A percentile compares a stretch with the other conserved stretches of the same genome.
phyloP scores from a whole-genome alignment of 1,140 invertebrate species.

The Delia radicum region DNA sequence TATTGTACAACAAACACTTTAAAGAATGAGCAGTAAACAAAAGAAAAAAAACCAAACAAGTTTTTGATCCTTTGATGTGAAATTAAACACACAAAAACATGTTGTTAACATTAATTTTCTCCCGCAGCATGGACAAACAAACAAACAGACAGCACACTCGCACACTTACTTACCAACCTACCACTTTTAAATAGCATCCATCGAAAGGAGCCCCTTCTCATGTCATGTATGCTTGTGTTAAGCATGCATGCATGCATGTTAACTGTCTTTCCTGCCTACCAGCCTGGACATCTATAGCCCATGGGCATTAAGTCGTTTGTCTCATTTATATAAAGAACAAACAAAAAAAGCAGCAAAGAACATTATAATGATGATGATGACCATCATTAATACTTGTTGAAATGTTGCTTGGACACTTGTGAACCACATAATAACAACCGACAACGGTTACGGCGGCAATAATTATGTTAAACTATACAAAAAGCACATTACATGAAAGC shows the following conservation, averaged over 20 bases:
- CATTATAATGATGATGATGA: not conserved
- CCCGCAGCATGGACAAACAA: constrained; percentile 25
- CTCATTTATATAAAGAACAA: not conserved
- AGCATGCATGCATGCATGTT: not conserved
- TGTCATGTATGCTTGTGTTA: not conserved
- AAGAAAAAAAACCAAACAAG: not conserved
- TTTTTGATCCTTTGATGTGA: constrained; percentile 29
- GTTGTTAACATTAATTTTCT: constrained; percentile 33
- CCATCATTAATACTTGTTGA: not conserved
- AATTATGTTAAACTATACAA: constrained; percentile 25
- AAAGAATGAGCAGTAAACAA: not conserved
- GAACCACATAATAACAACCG: not conserved
- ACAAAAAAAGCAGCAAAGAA: not conserved
- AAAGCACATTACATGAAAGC: constrained; percentile 10
- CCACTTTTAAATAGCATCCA: no score
- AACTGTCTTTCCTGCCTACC: not conserved
- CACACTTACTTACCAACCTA: not conserved
- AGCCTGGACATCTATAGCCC: not conserved
- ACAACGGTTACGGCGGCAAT: not conserved
- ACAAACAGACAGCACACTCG: not conserved
- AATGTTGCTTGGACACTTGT: not conserved
- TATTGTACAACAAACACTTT: not conserved
- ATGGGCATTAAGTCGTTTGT: not conserved
- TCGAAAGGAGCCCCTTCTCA: not conserved
- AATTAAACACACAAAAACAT: constrained; percentile 26